phyloP scores from a whole-genome alignment of 2,797 vertebrate genomes.

The Pygocentrus nattereri region DNA sequence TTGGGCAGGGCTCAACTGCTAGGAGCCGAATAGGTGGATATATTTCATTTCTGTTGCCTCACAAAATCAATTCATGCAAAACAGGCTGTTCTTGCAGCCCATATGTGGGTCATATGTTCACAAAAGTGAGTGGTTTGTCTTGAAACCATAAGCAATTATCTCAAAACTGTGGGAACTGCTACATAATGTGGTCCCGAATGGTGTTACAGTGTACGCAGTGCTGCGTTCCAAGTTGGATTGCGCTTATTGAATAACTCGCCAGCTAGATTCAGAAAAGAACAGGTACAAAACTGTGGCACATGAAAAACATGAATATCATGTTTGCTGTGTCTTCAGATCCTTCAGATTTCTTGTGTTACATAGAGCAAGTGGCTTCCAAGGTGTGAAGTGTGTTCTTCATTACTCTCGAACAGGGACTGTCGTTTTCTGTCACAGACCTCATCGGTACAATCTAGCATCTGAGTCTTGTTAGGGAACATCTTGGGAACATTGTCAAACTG shows the following conservation, averaged over 20 bases:
- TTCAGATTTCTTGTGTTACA: background rate
- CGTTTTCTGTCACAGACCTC: constrained; percentile 39
- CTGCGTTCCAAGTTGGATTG: background rate
- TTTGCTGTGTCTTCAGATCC: background rate
- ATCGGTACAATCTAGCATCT: constrained; percentile 50
- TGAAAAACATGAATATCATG: background rate
- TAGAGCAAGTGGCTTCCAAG: constrained; percentile 2
- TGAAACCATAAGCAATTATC: background rate
- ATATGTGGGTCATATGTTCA: too few relatives aligned
- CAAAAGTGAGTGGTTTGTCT: background rate
- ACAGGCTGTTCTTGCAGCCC: too few relatives aligned
- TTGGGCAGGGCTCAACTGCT: background rate
- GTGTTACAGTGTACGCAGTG: background rate
- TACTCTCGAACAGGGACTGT: constrained; percentile 24
- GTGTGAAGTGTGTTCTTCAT: constrained; percentile 1
- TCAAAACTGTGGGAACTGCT: background rate
- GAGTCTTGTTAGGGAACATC: constrained; percentile 53
- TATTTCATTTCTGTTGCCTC: too few relatives aligned
- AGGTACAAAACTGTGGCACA: background rate
- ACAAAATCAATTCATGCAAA: too few relatives aligned
- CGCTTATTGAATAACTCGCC: background rate
- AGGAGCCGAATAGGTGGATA: too few relatives aligned
- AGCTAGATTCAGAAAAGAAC: background rate
- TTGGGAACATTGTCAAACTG: constrained; percentile 62
- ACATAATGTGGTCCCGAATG: background rate